Base-by-base conservation (phyloP, 1,140 invertebrate genomes). In the Diuraphis noxia region DNA sequence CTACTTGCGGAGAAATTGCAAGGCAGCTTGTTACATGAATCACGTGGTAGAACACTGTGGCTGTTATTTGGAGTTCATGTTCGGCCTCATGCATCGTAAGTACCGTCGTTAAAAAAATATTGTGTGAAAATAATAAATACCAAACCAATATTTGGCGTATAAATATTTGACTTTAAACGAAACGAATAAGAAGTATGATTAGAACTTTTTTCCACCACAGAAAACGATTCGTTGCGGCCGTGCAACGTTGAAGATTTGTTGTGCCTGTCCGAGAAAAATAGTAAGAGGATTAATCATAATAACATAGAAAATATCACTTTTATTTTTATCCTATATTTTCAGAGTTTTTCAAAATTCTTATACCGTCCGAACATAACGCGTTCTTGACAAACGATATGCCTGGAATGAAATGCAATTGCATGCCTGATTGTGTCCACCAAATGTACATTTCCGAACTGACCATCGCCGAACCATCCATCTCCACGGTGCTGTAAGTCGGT, bases 31-130 rank as follows among this genome's bases (percentile, higher is more conserved):
- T 87, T 92, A 92, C 52, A 92, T 92, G 84, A 79, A 93, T 43
- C 92, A 93, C 41, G 77, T 92, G 8, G 40, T 92, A 0, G 46
- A 92, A 25, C 92, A 93, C 41, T 93, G 93, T 92, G 92, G 93
- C 49, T 93, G 93, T 92, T 92, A 92, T 43, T 92, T 93, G 0
- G 92, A 93, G 81, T 93, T 93, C 88, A 92, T 93, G 85, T 93
- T 93, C 41, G 81, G 82, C 5, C 81, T 72, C 23, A 77, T 84
- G 85, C 30, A 17, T 10, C 41, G 81, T 85, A 52, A 79, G 52
- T 49, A 30, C 13, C 4, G 13, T 17, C 30, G 4, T 34, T 5
- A 17, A 5, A 63, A 63, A 17, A n/a, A 63, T 21, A 3, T 17
- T 4, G 6, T 0, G 13, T 5, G 4, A 63, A 63, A 63, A 63